Evolutionary conservation across 2,797 vertebrate genomes (phyloP).

Genomic region (Oreochromis mossambicus): DNA sequence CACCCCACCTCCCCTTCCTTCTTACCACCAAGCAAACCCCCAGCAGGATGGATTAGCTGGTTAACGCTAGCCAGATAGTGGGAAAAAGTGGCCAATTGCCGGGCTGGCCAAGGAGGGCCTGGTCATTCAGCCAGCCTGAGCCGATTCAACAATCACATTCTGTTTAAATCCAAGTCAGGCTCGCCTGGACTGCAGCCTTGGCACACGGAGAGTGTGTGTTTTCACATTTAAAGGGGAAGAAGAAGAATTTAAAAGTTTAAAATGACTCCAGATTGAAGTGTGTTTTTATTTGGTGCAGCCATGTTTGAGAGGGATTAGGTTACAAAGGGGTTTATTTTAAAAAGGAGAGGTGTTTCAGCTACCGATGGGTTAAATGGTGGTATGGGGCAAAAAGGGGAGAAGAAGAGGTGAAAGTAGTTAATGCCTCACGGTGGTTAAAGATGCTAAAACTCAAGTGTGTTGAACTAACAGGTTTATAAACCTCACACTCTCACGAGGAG

Average conservation of each 20-base stretch:
- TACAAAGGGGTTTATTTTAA: not conserved
- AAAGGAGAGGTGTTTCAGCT: not conserved
- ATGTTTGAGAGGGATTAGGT: not conserved
- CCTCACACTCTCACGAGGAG: not conserved
- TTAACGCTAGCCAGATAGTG: slow-evolving; percentile 39
- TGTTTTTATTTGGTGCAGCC: not conserved
- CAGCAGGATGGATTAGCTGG: slow-evolving; percentile 41
- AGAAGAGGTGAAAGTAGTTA: not conserved
- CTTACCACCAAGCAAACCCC: not conserved
- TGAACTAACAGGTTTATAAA: slow-evolving; percentile 35
- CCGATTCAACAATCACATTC: slow-evolving; percentile 57
- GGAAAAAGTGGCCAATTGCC: not conserved
- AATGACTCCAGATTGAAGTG: not conserved
- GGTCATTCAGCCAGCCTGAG: slow-evolving; percentile 46
- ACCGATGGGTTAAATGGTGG: not conserved
- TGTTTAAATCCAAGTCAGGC: slow-evolving; percentile 64
- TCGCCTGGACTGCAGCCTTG: slow-evolving; percentile 25
- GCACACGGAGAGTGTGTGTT: slow-evolving; percentile 14
- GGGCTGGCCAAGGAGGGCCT: slow-evolving; percentile 12
- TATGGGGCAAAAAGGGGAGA: not conserved
- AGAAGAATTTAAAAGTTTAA: not conserved
- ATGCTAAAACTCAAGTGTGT: slow-evolving; percentile 12
- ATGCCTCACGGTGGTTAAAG: not conserved
- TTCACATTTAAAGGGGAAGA: slow-evolving; percentile 37
- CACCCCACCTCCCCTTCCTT: not conserved